Conservation (phyloP, 2,888 invertebrate species). For the Neoitamus cyanurus region DNA sequence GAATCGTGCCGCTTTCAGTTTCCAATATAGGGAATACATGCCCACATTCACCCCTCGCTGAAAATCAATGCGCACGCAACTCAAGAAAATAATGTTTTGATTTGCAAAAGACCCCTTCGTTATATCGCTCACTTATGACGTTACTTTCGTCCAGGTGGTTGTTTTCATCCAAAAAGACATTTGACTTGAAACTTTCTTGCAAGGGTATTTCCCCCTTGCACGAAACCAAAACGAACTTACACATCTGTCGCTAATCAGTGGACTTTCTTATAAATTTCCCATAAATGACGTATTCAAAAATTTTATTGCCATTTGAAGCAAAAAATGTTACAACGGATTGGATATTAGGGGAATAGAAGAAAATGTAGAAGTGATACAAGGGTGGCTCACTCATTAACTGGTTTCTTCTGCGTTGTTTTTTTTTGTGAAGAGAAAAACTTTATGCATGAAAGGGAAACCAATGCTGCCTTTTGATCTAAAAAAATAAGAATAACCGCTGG, state of each 20-base stretch:
- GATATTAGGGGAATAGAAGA: background rate
- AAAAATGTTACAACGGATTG: background rate
- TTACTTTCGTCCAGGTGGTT: conserved; percentile 23
- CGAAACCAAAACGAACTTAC: background rate
- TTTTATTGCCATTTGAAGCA: conserved; percentile 11
- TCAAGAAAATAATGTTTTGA: background rate
- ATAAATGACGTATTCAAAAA: conserved; percentile 1
- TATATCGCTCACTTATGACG: background rate
- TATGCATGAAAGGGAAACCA: background rate
- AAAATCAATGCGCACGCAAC: background rate
- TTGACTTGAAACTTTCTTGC: conserved; percentile 29
- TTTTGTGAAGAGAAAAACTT: background rate
- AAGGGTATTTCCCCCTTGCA: conserved; percentile 13
- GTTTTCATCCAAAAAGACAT: background rate
- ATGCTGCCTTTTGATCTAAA: too few species aligned
- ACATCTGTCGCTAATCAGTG: conserved; percentile 31
- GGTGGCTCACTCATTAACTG: background rate
- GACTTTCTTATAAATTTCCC: conserved; percentile 20
- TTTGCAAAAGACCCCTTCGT: background rate
- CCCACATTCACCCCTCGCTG: too few species aligned
- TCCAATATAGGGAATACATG: too few species aligned
- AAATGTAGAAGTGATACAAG: background rate
- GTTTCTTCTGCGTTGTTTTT: background rate
- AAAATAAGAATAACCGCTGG: too few species aligned
- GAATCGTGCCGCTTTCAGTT: too few species aligned